phyloP scores from a whole-genome alignment of 2,797 vertebrate species.

The Odontamblyopus rebecca region DNA sequence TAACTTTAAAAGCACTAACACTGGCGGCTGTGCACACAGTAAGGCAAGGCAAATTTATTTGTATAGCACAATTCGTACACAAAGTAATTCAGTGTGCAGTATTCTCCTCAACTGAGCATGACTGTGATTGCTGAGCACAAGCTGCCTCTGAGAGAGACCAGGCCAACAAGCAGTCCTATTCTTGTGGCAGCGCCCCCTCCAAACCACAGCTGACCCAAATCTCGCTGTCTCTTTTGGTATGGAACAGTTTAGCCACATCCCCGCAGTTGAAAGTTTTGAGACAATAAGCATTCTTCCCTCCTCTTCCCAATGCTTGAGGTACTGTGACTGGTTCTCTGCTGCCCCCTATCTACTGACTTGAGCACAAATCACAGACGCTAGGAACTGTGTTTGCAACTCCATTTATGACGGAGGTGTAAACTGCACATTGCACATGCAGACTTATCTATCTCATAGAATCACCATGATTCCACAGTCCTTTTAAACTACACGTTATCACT shows the following conservation, averaged over 20 bases:
- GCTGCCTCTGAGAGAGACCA: slow-evolving; percentile 57
- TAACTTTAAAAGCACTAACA: slow-evolving; percentile 20
- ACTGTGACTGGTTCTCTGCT: slow-evolving; percentile 44
- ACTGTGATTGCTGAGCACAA: slow-evolving; percentile 41
- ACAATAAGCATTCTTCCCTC: slow-evolving; percentile 16
- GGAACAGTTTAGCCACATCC: slow-evolving; percentile 30
- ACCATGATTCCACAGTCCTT: no score
- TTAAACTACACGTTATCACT: no score
- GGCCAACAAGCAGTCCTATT: slow-evolving; percentile 45
- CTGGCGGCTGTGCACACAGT: slow-evolving; percentile 33
- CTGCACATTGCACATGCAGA: not conserved
- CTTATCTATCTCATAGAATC: not conserved
- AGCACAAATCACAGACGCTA: not conserved
- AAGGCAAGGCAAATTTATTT: not conserved
- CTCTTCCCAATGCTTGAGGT: slow-evolving; percentile 23
- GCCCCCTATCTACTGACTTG: slow-evolving; percentile 55
- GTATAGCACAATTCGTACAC: no score
- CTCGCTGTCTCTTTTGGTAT: slow-evolving; percentile 11
- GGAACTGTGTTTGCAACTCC: not conserved
- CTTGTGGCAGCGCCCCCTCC: slow-evolving; percentile 61
- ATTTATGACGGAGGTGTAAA: not conserved
- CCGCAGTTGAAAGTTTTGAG: slow-evolving; percentile 20
- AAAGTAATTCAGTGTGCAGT: no score
- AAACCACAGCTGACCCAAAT: slow-evolving; percentile 71
- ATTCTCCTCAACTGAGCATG: slow-evolving; percentile 34